Base-by-base conservation (phyloP, 2,888 invertebrate species). In the Drosophila paramelanica region DNA sequence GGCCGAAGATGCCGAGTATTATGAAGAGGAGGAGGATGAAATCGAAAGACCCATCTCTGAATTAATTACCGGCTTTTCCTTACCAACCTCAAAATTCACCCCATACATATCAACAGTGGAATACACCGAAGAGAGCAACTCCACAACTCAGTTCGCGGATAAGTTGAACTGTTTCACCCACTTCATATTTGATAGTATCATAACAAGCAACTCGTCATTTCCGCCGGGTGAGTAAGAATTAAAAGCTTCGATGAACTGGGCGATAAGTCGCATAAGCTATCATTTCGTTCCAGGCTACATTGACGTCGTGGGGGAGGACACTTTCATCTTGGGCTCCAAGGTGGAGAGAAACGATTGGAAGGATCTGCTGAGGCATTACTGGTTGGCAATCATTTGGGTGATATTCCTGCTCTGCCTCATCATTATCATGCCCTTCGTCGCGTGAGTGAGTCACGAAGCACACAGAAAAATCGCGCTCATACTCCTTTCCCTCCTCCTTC, bases 341-440 rank as follows among this genome's bases (percentile, higher is more conserved):
- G 86, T 90, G 49, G 79, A 89, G 49, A 67, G 90, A n/a, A 91
- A 92, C 62, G 92, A 94, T 82, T 94, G 93, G 93, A 90, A 91
- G 38, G 92, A 92, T 64, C 87, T 94, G 41, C 66, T 93, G 43
- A 84, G 90, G 20, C 94, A 94, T 41, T 92, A 92, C 67, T 93
- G 92, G 93, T 94, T 95, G 1, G 93, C 96, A 41, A 90, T 94
- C 31, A 92, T 94, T 55, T 93, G 96, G 57, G 92, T 94, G 11
- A 80, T 94, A 14, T 88, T 95, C 6, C 93, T 96, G 46, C 90
- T 95, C 14, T 85, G 96, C n/a, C 94, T 97, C 64, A 94, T 95
- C 39, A 93, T 97, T 47, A 91, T 96, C 67, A 94, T 98, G 93
- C 98, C 98, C 42, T 94, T 97, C 49, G 94, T 96, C 69, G 56